These are phyloP conservation scores for Odontomyia ornata DNA, from an alignment of 2,888 invertebrate genomes.

Conservation along the genomic window DNA sequence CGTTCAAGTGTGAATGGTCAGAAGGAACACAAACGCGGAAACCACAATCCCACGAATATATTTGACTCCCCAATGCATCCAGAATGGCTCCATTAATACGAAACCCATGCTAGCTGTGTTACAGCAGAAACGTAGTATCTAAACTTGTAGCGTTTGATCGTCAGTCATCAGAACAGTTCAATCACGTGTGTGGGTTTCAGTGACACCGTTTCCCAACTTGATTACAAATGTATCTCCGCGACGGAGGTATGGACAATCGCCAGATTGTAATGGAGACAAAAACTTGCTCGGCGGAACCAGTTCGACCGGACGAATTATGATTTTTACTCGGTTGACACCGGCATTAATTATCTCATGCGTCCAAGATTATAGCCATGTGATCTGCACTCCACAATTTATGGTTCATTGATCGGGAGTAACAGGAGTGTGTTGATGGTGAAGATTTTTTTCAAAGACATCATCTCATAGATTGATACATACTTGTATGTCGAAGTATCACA, in stretches of 20 bases:
- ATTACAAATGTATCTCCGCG: neutral
- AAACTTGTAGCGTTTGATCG: neutral
- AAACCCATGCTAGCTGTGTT: neutral
- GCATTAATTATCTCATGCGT: constrained; percentile 41
- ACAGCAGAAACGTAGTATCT: neutral
- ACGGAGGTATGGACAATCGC: neutral
- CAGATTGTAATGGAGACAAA: neutral
- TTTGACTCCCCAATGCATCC: constrained; percentile 13
- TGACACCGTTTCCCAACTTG: constrained; percentile 34
- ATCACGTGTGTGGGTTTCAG: constrained; percentile 39
- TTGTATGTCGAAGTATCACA: neutral
- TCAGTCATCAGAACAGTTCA: neutral
- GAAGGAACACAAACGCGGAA: constrained; percentile 28
- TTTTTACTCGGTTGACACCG: constrained; percentile 34
- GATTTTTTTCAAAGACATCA: neutral
- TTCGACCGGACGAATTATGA: constrained; percentile 42
- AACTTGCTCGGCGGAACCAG: constrained; percentile 32
- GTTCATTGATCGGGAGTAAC: constrained; percentile 23
- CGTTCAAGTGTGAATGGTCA: neutral
- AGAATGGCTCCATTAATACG: neutral
- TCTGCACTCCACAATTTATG: constrained; percentile 3
- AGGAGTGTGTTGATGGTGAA: neutral
- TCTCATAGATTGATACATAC: neutral
- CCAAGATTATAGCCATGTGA: constrained; percentile 30
- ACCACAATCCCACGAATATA: constrained; percentile 45